Evolutionary conservation across 2,797 vertebrate species (phyloP), one percentile per base, ranked within the genome.

Genomic region (Bovichtus variegatus): DNA sequence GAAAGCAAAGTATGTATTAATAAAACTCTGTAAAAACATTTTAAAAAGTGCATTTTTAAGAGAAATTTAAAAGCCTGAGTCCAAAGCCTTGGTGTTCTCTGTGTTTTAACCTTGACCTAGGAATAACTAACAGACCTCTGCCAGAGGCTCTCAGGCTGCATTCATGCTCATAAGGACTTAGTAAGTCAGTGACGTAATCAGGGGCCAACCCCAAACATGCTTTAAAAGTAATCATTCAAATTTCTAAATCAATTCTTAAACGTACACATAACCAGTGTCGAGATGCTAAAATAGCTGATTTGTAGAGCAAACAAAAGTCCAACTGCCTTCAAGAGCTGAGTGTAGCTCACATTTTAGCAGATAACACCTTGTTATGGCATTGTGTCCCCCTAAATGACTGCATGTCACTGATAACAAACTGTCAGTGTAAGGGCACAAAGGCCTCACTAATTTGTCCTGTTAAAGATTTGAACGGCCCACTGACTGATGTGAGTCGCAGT

Each of bases 331-430:
- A 78, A 66, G 49, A 34, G 68, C 44, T 71, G 46, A 84, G 76
- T 83, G 43, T 21, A 57, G 44, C 79, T 78, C 46, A 68, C 49
- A 46, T 50, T 58, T 51, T 5, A 76, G 47, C 25, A 86, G 79
- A 82, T 86, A 87, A 72, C 68, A 71, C 12, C 47, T n/a, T 18
- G 12, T n/a, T 51, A 18, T 57, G 58, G 47, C 66, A 78, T 25
- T 79, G 78, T 79, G 19, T 3, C 44, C 12, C 25, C 0, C 8
- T 54, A 1, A 58, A 57, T 0, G 0, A 67, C 19, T 55, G 13
- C 25, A 53, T 41, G n/a, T 64, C 43, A 9, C 59, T 76, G 68
- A 62, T 78, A 15, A 31, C 70, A 55, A 54, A 51, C 59, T 77
- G 11, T 59, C 10, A 43, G 6, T 31, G 8, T 40, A 31, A 75